Evolutionary conservation across 2,113 vertebrate species (phyloP), one percentile per base, ranked within the genome.

Genomic region (Sphaerodactylus townsendi): DNA sequence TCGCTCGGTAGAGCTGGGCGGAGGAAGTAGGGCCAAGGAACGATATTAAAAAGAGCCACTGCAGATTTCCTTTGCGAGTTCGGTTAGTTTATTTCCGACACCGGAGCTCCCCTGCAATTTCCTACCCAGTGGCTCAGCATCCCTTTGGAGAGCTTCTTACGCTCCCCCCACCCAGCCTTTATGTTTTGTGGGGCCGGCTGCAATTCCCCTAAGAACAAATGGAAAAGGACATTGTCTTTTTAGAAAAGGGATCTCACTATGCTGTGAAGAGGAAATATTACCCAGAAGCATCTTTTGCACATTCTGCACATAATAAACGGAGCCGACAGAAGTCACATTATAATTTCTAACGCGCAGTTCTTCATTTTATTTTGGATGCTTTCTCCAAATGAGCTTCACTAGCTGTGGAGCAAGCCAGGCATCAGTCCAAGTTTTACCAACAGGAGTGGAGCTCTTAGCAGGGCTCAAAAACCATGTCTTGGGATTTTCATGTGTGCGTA

Each of bases 41-140:
- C 14, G 83, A 79, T 79, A 85, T 85, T 85, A 79, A 85, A 84
- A 85, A 79, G 50, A 78, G 37, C 68, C 75, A 85, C 76, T 64
- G 14, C 23, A 85, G 77, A 79, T 56, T 48, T 59, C 50, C 68
- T 37, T 64, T 85, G 10, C 75, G 48, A 71, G 50, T 79, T 48
- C 6, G 28, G 35, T 39, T 41, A 0, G 23, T 62, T 84, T 79
- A 64, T 48, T 71, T 72, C 53, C 53, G 65, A 50, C 68, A 14
- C 37, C 10, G 21, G 39, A 14, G 53, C 75, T 48, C 39, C 76
- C 76, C 50, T 62, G 53, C 53, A 78, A 64, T 85, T 85, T 71
- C 75, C 33, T 4, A 39, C n/a, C 17, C 17, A 7, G 41, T 82
- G 41, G 59, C 83, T 78, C 75, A 30, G 50, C 66, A 62, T 62